phyloP scores from a whole-genome alignment of 2,113 vertebrate genomes.

The Pristiophorus japonicus region DNA sequence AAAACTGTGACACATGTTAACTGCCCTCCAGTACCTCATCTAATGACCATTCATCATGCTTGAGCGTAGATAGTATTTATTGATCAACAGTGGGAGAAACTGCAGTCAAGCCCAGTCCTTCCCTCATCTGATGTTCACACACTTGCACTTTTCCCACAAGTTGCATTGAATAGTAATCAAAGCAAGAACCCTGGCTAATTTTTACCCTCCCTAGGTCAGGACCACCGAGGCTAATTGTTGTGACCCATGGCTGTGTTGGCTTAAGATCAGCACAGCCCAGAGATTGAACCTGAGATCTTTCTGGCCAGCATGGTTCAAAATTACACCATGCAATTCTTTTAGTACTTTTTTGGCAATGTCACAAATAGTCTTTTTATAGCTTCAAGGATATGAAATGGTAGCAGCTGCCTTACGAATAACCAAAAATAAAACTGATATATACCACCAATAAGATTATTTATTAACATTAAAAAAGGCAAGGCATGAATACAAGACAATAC shows the following conservation, averaged over 20 bases:
- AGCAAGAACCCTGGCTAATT: background rate
- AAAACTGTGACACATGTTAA: slow-evolving; percentile 1
- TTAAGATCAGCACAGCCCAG: background rate
- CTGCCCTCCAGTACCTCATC: background rate
- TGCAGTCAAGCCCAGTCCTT: background rate
- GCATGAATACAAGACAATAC: background rate
- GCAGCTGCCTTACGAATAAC: background rate
- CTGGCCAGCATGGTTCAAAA: background rate
- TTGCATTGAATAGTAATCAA: background rate
- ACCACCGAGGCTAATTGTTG: background rate
- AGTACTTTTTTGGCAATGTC: background rate
- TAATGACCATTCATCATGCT: background rate
- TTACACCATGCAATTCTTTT: background rate
- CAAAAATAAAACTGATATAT: background rate
- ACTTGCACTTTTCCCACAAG: background rate
- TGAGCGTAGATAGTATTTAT: background rate
- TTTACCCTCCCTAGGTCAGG: background rate
- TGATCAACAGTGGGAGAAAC: background rate
- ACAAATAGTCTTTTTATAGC: background rate
- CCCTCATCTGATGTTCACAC: background rate
- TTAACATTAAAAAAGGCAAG: no score
- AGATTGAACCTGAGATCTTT: background rate
- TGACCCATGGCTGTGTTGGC: background rate
- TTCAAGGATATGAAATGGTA: background rate
- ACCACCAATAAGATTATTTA: background rate